Evolutionary conservation across 64 coral and sea anemone genomes (phyloP), one percentile per base, ranked within the genome.

Genomic region (Platygyra sinensis): DNA sequence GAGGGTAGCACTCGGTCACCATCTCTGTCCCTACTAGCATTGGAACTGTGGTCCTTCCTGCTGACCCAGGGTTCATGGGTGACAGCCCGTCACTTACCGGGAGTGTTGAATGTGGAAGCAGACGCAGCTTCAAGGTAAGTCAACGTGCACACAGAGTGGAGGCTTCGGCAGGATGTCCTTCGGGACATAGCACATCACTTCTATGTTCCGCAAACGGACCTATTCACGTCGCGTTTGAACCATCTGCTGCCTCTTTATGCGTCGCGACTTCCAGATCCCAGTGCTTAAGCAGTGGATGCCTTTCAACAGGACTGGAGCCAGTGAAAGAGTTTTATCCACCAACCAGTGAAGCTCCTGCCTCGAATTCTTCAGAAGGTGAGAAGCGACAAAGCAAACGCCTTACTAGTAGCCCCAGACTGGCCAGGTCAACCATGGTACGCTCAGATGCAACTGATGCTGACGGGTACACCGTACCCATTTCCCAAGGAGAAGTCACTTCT

Each of bases 211-310:
- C 1, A 90, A 65, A 25, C 74, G 82, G 89, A 90, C 16, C 89
- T 90, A 16, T 91, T 85, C 76, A 80, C 89, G 14, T 84, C 79
- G 52, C 79, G 71, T 15, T 50, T 90, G 60, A 90, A 82, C 89
- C 76, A 90, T 51, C 61, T 72, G n/a, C 29, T 90, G 57, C 89
- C 65, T 49, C 38, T 54, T 27, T 90, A 90, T 73, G 89, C 82
- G 38, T 57, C 78, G 11, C 19, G 89, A n/a, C 67, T 50, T 54
- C 89, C 76, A 17, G 89, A 90, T 29, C 89, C 89, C 19, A 20
- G 90, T 52, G 81, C 90, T 30, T 62, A 55, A 92, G 90, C 80
- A 49, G 72, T 74, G 72, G 90, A 92, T 90, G 89, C 77, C 42
- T 82, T 90, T 20, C 42, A 15, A 52, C n/a, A n/a, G n/a, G n/a